Base-by-base conservation (phyloP, 2,888 invertebrate species). In the Heliothis peltigera region DNA sequence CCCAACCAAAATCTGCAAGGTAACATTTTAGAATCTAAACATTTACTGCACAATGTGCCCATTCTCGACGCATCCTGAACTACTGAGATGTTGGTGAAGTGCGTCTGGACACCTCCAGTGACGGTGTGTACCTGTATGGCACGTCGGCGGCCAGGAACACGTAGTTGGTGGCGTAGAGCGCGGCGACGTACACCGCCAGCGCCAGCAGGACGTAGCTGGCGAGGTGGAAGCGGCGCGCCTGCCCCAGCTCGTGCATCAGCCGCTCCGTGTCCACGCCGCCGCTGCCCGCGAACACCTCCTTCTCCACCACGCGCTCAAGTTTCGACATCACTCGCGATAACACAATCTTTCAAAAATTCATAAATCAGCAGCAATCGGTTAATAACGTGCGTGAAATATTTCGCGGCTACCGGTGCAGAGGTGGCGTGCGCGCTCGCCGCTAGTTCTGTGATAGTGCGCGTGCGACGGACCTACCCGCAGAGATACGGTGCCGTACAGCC, bases 91-190 rank as follows among this genome's bases (percentile, higher is more conserved):
- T 10, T 0, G 8, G 32, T 2, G 32, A 12, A n/a, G n/a, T n/a
- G n/a, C n/a, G n/a, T n/a, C n/a, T n/a, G n/a, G n/a, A n/a, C 25
- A 4, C 25, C 25, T 3, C 25, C 25, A 6, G 42, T 17, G 17
- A 43, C 4, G 17, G 21, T n/a, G 7, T 21, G n/a, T 56, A 94
- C 93, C 94, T 92, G 90, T 94, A 93, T 0, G 88, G 84, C 28
- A 93, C 92, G 28, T 93, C 92, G 0, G 84, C 94, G 0, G 93
- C 93, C 22, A 93, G 79, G 83, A 94, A 94, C 62, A 94, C 87
- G 70, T 92, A 94, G 85, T 92, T 94, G 81, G 85, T 86, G 44
- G 80, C 89, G 73, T 93, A 91, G 7, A 89, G 42, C 0, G 93
- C 87, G 1, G 90, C 89, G 32, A 83, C 72, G 59, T 80, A 88